Evolutionary conservation across 1,140 invertebrate genomes (phyloP).

Genomic region (Nylanderia fulva): DNA sequence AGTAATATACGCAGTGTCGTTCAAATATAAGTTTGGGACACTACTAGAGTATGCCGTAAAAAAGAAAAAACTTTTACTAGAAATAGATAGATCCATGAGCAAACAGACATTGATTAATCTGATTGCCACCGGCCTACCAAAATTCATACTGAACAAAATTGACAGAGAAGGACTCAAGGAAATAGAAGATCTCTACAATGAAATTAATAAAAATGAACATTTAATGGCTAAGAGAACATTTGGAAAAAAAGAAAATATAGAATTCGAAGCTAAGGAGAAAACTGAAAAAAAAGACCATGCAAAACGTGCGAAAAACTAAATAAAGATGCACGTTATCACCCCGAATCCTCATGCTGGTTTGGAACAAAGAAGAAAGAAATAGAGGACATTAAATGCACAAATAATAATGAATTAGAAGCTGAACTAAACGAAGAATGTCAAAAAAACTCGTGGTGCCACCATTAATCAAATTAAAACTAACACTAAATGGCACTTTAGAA

Average conservation of each 20-base stretch:
- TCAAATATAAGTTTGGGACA: not conserved
- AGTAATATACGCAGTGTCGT: constrained; percentile 19
- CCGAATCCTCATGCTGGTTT: not conserved
- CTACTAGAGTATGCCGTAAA: not conserved
- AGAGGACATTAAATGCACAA: not conserved
- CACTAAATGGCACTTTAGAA: not conserved
- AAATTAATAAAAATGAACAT: not conserved
- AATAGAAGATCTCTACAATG: not conserved
- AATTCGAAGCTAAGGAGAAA: not conserved
- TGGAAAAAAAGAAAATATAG: too few species aligned
- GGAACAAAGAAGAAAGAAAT: not conserved
- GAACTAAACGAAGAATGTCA: not conserved
- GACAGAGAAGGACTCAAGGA: constrained; percentile 2
- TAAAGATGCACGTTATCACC: constrained; percentile 1
- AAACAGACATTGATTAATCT: not conserved
- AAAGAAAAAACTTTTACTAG: constrained; percentile 29
- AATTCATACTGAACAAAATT: constrained; percentile 22
- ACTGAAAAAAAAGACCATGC: too few species aligned
- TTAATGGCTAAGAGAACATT: not conserved
- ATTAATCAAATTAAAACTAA: constrained; percentile 19
- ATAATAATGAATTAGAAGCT: not conserved
- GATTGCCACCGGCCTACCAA: constrained; percentile 21
- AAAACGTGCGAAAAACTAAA: not conserved
- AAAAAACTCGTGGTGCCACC: constrained; percentile 31
- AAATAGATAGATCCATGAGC: not conserved